phyloP scores from a whole-genome alignment of 2,888 invertebrate genomes.

The Agrilus biguttatus region DNA sequence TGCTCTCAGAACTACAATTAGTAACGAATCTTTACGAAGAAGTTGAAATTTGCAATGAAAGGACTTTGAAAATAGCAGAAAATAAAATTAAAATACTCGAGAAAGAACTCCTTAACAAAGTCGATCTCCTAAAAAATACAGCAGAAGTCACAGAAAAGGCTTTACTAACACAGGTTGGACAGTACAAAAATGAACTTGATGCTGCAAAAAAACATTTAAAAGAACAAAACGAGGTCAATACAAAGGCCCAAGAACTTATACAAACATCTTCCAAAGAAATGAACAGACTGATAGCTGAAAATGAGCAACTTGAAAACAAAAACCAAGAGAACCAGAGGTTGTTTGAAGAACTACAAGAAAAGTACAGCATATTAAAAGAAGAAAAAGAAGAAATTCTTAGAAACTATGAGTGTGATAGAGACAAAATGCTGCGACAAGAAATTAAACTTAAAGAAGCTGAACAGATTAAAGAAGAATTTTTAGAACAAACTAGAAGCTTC shows the following conservation, averaged over 20 bases:
- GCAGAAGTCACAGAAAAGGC: conserved; percentile 5
- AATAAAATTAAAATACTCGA: conserved; percentile 17
- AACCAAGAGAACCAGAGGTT: conserved; percentile 4
- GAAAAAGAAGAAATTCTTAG: not conserved
- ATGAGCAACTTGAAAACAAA: conserved; percentile 5
- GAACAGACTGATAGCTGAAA: conserved; percentile 8
- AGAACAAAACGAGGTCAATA: conserved; percentile 12
- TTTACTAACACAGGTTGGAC: conserved; percentile 7
- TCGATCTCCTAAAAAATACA: conserved; percentile 10
- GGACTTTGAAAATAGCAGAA: conserved; percentile 18
- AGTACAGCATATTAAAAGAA: not conserved
- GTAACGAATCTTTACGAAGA: conserved; percentile 18
- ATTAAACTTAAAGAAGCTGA: conserved; percentile 4
- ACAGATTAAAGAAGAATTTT: conserved; percentile 20
- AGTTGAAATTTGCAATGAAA: conserved; percentile 23
- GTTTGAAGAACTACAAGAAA: conserved; percentile 1
- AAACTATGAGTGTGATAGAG: not conserved
- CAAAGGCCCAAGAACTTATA: conserved; percentile 14
- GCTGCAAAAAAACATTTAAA: conserved; percentile 15
- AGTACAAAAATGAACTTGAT: conserved; percentile 13
- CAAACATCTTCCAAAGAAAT: conserved; percentile 10
- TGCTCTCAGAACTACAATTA: conserved; percentile 19
- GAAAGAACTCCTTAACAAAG: conserved; percentile 18
- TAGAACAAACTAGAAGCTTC: conserved; percentile 24
- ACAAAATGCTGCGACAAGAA: not conserved